These are phyloP conservation scores for Laspeyria flexula DNA, from an alignment of 2,888 invertebrate genomes.

Conservation along the genomic window DNA sequence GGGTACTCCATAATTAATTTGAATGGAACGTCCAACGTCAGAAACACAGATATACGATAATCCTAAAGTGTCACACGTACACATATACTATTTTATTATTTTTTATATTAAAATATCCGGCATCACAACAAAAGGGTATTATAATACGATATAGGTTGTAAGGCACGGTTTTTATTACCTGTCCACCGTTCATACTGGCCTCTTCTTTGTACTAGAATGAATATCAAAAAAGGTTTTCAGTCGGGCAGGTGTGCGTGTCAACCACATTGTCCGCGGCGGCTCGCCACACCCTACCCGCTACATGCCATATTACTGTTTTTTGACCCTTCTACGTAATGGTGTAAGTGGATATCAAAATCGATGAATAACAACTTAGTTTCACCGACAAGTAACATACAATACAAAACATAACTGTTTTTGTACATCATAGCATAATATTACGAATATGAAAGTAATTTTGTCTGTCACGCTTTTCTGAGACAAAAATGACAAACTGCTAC, in stretches of 20 bases:
- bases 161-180: conserved; percentile 33
- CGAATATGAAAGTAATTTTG: no score
- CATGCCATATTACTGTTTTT: conserved; percentile 48
- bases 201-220: conserved; percentile 35
- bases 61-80: no score
- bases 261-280: conserved; percentile 44
- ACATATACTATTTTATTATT: not conserved
- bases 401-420: no score
- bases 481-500: no score
- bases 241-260: conserved; percentile 48
- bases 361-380: no score
- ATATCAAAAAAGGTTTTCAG: conserved; percentile 48
- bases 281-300: conserved; percentile 31
- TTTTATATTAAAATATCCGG: conserved; percentile 8
- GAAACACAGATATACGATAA: no score
- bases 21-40: no score
- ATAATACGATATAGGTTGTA: conserved; percentile 25
- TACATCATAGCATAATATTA: no score
- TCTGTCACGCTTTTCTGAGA: no score
- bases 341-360: no score
- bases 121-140: conserved; percentile 20
- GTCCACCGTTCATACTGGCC: conserved; percentile 16
- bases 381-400: no score
- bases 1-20: no score
- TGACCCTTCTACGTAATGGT: conserved; percentile 17